A percentile compares a stretch with the other conserved stretches of the same genome.
Evolutionary conservation across 2,113 vertebrate species (phyloP).

Genomic region (Syngnathus floridae): DNA sequence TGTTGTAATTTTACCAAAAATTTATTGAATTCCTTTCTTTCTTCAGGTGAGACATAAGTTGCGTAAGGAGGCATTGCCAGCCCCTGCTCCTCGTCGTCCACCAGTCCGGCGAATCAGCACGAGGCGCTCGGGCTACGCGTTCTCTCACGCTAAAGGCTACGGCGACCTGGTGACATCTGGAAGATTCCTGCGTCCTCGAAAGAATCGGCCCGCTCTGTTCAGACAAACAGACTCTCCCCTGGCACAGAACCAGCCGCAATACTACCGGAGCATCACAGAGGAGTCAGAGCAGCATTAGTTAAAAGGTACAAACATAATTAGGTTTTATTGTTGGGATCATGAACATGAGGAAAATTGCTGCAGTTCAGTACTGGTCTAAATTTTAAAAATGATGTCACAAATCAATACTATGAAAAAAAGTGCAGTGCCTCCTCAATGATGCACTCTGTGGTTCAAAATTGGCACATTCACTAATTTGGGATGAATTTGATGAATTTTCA

Average conservation of each 20-base stretch:
- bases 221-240: conserved; percentile 40
- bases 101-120: conserved; percentile 62
- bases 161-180: conserved; percentile 89
- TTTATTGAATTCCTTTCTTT: background rate
- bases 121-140: conserved; percentile 87
- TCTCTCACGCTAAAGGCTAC: conserved; percentile 88
- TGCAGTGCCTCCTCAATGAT: background rate
- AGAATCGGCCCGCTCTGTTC: conserved; percentile 40
- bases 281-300: conserved; percentile 16
- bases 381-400: background rate
- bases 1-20: no score
- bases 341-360: background rate
- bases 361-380: background rate
- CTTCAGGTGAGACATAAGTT: conserved; percentile 75
- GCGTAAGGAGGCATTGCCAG: conserved; percentile 63
- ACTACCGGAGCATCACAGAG: conserved; percentile 57
- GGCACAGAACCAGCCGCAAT: conserved; percentile 56
- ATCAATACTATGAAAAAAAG: background rate
- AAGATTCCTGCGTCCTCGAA: conserved; percentile 59
- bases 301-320: background rate
- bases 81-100: conserved; percentile 38
- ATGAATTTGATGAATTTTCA: conserved; percentile 3
- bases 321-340: background rate
- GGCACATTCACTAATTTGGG: background rate
- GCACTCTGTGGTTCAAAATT: background rate